phyloP scores from a whole-genome alignment of 2,797 vertebrate genomes.

The Prionace glauca region DNA sequence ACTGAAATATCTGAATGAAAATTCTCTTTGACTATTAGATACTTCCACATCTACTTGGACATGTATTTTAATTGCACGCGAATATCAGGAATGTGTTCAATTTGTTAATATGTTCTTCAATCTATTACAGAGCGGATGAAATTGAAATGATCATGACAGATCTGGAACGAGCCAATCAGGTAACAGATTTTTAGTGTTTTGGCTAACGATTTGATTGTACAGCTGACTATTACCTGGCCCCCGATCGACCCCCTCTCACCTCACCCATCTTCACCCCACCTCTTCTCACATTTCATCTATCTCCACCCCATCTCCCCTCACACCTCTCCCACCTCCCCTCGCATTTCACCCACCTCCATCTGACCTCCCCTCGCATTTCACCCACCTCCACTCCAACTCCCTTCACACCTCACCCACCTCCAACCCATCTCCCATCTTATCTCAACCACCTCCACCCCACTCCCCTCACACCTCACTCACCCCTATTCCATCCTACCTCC shows the following conservation, averaged over 20 bases:
- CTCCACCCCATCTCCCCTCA: background rate
- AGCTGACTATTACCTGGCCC: background rate
- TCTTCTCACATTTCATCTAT: background rate
- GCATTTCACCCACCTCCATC: too few relatives aligned
- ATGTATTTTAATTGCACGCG: background rate
- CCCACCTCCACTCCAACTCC: too few relatives aligned
- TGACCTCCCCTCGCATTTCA: too few relatives aligned
- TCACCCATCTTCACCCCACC: background rate
- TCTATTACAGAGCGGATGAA: constrained; percentile 69
- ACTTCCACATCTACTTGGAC: background rate
- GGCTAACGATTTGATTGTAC: too few relatives aligned
- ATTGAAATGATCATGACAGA: constrained; percentile 99
- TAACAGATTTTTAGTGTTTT: constrained; percentile 50
- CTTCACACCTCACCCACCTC: too few relatives aligned
- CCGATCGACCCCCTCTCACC: too few relatives aligned
- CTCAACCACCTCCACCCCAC: too few relatives aligned
- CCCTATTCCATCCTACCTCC: background rate
- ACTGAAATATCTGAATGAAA: background rate
- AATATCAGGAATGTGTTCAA: background rate
- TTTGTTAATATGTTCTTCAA: background rate
- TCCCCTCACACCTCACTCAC: background rate
- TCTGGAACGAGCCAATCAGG: constrained; percentile 98
- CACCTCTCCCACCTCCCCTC: too few relatives aligned
- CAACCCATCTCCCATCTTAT: background rate
- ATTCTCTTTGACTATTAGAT: background rate